These are phyloP conservation scores for Drosophila serrata DNA, from an alignment of 1,140 invertebrate species.

Conservation along the genomic window DNA sequence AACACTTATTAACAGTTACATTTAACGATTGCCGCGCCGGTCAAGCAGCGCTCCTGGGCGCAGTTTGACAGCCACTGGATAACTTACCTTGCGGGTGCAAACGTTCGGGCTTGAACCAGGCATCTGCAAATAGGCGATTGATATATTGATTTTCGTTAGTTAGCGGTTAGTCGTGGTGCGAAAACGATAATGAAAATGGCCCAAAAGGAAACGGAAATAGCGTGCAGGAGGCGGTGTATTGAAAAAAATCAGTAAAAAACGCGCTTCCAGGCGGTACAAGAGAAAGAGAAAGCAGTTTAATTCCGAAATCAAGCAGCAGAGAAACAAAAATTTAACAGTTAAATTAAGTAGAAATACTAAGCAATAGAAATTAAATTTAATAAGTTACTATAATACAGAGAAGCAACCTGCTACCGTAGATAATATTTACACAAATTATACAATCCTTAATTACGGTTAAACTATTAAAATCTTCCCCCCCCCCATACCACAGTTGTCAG, in stretches of 20 bases:
- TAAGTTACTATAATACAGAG: not conserved
- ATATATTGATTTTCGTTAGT: constrained; percentile 85
- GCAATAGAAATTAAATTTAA: not conserved
- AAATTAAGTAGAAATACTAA: constrained; percentile 9
- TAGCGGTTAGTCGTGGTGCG: constrained; percentile 68
- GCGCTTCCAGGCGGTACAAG: constrained; percentile 1
- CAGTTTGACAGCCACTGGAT: constrained; percentile 67
- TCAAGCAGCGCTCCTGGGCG: constrained; percentile 28
- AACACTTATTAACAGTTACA: constrained; percentile 33
- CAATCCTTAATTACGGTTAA: constrained; percentile 33
- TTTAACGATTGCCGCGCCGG: not conserved
- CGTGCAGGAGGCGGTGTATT: constrained; percentile 21
- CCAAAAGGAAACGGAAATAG: constrained; percentile 5
- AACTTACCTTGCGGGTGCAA: constrained; percentile 94
- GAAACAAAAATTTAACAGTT: constrained; percentile 1
- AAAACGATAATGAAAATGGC: constrained; percentile 26
- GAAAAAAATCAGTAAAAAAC: constrained; percentile 6
- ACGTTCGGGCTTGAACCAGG: constrained; percentile 95
- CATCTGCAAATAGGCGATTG: constrained; percentile 91
- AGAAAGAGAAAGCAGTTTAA: constrained; percentile 17
- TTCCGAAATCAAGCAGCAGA: not conserved
- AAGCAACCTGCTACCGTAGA: not conserved
- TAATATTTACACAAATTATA: constrained; percentile 49
- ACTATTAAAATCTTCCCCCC: constrained; percentile 21
- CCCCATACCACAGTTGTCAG: constrained; percentile 54